Conservation (phyloP, 2,888 invertebrate species). For the Tenthredo amoena region DNA sequence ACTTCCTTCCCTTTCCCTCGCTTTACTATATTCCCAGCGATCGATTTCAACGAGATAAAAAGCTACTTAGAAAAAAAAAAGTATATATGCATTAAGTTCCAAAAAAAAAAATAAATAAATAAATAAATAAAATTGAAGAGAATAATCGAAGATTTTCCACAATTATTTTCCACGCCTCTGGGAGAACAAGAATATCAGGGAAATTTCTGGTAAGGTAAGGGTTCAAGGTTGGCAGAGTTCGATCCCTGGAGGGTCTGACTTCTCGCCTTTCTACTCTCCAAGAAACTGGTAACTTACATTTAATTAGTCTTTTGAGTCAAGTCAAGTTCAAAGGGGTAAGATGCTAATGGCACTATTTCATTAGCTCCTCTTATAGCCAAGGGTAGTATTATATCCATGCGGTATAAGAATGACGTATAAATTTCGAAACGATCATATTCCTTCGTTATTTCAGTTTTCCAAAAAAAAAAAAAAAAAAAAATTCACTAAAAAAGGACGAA, state of each 20-base stretch:
- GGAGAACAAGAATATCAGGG: background rate
- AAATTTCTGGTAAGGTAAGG: background rate
- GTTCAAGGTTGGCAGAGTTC: slow-evolving; percentile 27
- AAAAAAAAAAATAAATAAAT: background rate
- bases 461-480: background rate
- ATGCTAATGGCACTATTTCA: slow-evolving; percentile 31
- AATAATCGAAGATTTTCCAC: background rate
- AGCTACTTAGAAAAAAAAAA: background rate
- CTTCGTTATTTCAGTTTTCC: background rate
- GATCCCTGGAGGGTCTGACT: background rate
- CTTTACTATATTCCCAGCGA: background rate
- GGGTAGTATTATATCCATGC: background rate
- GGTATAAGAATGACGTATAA: background rate
- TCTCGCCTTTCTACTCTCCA: background rate
- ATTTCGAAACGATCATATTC: background rate
- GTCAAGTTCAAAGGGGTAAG: slow-evolving; percentile 10
- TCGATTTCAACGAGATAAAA: background rate
- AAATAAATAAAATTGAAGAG: background rate
- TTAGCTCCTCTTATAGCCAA: background rate
- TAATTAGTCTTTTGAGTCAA: slow-evolving; percentile 33
- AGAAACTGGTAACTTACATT: slow-evolving; percentile 8
- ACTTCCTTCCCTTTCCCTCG: slow-evolving; percentile 3
- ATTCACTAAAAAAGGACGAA: background rate
- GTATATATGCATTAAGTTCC: no score
- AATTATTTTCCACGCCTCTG: background rate